Base-by-base conservation (phyloP, 1,140 invertebrate species). In the Diabrotica undecimpunctata region DNA sequence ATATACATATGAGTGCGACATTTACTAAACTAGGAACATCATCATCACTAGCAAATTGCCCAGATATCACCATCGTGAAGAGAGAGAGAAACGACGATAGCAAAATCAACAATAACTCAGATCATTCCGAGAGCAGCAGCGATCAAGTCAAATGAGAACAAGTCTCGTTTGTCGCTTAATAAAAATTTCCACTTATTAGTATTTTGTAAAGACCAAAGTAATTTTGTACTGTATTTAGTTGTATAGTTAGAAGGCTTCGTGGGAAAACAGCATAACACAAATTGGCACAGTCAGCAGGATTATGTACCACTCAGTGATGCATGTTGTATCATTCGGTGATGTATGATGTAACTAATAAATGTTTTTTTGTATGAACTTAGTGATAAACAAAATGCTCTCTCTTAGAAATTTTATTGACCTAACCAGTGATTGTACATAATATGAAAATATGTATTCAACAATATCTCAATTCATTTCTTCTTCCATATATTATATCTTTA, bases 41-140 rank as follows among this genome's bases (percentile, higher is more conserved):
- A n/a, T 46, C 81, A 7, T 81, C 83, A 0, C 72, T 86, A 13
- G 83, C 83, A 55, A 85, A 86, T 74, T 84, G 85, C 72, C 84
- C 85, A 0, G 85, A 86, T 71, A 86, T 86, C 37, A 85, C 85
- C 38, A 85, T 86, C 61, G 83, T 86, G 10, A 87, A 87, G 66
- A 83, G 84, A 56, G 84, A 86, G 64, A 81, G 77, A 66, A 72
- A 77, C 68, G 78, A 78, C 5, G 79, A 78, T 9, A 82, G 81
- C 69, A 46, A 46, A 46, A 70, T 81, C 41, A 84, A 84, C 58
- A 79, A 78, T 65, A 77, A 79, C 66, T 75, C 77, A 35, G 77
- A 79, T 74, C 76, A 78, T 78, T 77, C 75, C 74, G 72, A 75
- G 54, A 71, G 66, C 53, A 68, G 65, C 64, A 71, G 67, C 62